Evolutionary conservation across 2,113 vertebrate genomes (phyloP).

Genomic region (Muntiacus reevesi): DNA sequence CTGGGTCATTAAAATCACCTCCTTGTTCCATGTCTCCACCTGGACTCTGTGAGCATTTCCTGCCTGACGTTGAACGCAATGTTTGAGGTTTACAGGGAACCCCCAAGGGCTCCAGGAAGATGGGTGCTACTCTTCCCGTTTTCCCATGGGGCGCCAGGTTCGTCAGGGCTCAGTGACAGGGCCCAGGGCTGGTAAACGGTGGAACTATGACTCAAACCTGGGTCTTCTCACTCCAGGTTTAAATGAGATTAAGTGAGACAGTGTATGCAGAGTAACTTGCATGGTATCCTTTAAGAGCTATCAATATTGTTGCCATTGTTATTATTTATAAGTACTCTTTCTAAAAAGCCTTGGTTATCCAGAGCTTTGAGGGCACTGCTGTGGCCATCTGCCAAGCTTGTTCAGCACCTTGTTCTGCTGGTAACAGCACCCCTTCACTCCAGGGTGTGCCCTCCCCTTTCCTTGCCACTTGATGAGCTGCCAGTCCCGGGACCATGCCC

Average conservation of each 20-base stretch:
- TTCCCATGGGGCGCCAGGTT: neutral
- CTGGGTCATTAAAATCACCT: neutral
- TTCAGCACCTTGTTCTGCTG: neutral
- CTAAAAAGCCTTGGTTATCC: neutral
- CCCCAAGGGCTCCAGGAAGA: neutral
- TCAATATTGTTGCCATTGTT: neutral
- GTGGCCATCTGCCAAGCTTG: neutral
- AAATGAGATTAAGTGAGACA: neutral
- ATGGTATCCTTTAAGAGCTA: neutral
- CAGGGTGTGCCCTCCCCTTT: neutral
- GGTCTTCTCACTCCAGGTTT: neutral
- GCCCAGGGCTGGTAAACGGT: neutral
- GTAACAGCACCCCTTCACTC: neutral
- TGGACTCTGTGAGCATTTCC: neutral
- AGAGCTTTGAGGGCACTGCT: neutral
- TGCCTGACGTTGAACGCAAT: fast-evolving
- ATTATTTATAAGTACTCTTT: neutral
- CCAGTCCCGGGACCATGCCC: neutral
- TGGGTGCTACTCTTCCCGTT: neutral
- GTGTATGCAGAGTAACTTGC: neutral
- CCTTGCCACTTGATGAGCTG: neutral
- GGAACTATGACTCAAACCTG: neutral
- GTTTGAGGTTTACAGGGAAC: neutral
- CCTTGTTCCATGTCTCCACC: neutral
- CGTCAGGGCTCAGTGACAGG: neutral